Evolutionary conservation across 2,888 invertebrate species (phyloP), one percentile per base, ranked within the genome.

Genomic region (Lasioglossum calceatum): DNA sequence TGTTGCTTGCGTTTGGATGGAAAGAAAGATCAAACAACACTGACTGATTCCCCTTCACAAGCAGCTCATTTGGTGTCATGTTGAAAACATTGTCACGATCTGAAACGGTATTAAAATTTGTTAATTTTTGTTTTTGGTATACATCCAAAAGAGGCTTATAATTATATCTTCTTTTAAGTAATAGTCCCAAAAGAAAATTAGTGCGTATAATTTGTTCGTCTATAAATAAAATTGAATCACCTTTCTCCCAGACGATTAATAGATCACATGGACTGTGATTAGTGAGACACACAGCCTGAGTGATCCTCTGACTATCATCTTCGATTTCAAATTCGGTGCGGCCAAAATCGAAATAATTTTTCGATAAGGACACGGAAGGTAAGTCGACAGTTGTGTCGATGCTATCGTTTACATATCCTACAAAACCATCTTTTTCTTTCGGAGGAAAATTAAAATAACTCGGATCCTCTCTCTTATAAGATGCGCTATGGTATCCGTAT

Each of bases 321-420:
- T 88, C 77, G 7, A 36, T 32, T 19, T 88, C 87, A 0, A 84
- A 77, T 36, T 91, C 85, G 0, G 89, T 84, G 58, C 92, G 89
- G 39, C 94, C 95, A 87, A 95, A 95, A 89, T 95, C 94, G 32
- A 96, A 88, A 77, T 91, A 94, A 73, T 87, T 91, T 3, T 88
- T 86, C 23, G 93, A 95, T 10, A 95, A 82, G 10, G 94, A 94
- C 81, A 95, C 89, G 4, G 92, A 90, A 16, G 93, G 93, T 23
- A 87, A 39, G 77, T 88, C 71, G 76, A 88, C 79, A 27, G 88
- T 84, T 10, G 84, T 81, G 23, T 86, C 79, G 16, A 89, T 72
- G 67, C 84, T 87, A 58, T 95, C 95, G 64, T 87, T 92, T 88
- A 95, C 93, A 80, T 95, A 96, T 32, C 91, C 92, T 36, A 86